A percentile compares a stretch with the other conserved stretches of the same genome.
Conservation (phyloP, 2,797 vertebrate species). For the Calcarius lapponicus region DNA sequence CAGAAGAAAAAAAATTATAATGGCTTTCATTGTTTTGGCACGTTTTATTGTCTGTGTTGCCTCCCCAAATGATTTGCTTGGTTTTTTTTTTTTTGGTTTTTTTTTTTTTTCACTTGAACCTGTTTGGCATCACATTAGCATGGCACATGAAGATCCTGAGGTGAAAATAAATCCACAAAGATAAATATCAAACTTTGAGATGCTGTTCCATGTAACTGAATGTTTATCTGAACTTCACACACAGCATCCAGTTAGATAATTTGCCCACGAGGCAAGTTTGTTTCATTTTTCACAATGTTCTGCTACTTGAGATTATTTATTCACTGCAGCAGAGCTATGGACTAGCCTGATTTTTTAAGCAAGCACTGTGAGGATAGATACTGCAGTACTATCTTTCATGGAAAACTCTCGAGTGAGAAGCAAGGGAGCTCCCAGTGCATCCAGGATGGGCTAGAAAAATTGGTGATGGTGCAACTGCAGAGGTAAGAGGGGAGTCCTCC, state of each 20-base stretch:
- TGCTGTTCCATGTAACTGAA: slow-evolving; percentile 5
- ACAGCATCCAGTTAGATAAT: slow-evolving; percentile 60
- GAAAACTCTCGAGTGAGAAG: slow-evolving; percentile 1
- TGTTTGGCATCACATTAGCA: neutral
- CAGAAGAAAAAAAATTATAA: slow-evolving; percentile 29
- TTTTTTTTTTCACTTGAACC: neutral
- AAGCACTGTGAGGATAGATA: neutral
- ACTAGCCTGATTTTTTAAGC: slow-evolving; percentile 37
- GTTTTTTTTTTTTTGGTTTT: too few relatives aligned
- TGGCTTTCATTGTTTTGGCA: neutral
- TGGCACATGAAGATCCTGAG: slow-evolving; percentile 50
- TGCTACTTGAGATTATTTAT: slow-evolving; percentile 66
- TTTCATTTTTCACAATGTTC: slow-evolving; percentile 58
- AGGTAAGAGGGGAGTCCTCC: slow-evolving; percentile 59
- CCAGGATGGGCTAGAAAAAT: slow-evolving; percentile 3
- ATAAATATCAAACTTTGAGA: slow-evolving; percentile 55
- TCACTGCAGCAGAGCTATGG: slow-evolving; percentile 51
- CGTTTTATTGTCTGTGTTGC: neutral
- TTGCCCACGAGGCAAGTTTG: slow-evolving; percentile 50
- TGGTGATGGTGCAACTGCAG: neutral
- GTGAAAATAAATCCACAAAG: slow-evolving; percentile 57
- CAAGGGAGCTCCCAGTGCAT: neutral
- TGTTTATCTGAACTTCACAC: slow-evolving; percentile 55
- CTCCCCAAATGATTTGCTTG: slow-evolving; percentile 1
- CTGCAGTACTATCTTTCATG: neutral